Base-by-base conservation (phyloP, 2,888 invertebrate genomes). In the Aproaerema taeniolella region DNA sequence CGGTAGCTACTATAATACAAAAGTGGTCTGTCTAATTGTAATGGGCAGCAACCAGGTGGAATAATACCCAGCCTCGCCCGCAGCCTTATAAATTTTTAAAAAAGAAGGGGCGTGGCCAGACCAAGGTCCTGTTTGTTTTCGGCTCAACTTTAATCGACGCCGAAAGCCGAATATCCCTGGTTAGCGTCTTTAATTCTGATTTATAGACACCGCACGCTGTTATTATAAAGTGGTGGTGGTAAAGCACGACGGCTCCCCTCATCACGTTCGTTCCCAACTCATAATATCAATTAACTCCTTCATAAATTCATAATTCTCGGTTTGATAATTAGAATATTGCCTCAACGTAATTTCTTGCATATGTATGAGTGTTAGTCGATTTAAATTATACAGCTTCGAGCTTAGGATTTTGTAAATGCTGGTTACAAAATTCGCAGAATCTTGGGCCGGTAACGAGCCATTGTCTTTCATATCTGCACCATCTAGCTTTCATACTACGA, bases 271-370 rank as follows among this genome's bases (percentile, higher is more conserved):
- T 70, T 71, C 68, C 64, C 66, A 64, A 62, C 65, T 67, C 73
- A 67, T 80, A 76, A 78, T 75, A 76, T 77, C 80, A 82, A 82
- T 83, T 82, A 82, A 73, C 73, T 70, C 67, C 52, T 74, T 68
- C 73, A 73, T 75, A 70, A 37, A 64, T 61, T 76, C 69, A 42
- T 42, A 39, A 38, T 36, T 31, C n/a, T 28, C 20, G 31, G 25
- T 26, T 39, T 13, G 20, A 39, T 49, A 50, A 53, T 50, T 53
- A 50, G 48, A 30, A 25, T 39, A 35, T 31, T 26, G 35, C 31
- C 17, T 35, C 12, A 33, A 12, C 10, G 47, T 49, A 47, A 46
- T 46, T 35, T 40, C 45, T 47, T 47, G 38, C 45, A 42, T 49
- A 47, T 37, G 28, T 28, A 35, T 28, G 29, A 16, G 33, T 16